Conservation (phyloP, 1,140 invertebrate genomes). For the Pachypsylla venusta region DNA sequence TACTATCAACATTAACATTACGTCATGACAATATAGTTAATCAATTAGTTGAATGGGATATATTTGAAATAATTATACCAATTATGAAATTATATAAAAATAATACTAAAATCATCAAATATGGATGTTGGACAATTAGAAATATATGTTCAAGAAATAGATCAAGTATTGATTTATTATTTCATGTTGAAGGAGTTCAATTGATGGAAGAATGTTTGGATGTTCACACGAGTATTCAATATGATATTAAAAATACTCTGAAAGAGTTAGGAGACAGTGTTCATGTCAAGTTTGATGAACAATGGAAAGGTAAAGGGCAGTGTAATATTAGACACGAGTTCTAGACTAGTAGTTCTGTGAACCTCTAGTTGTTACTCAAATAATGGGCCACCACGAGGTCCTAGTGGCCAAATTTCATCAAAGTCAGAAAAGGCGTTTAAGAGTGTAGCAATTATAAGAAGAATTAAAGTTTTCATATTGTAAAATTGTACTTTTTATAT, state of each 20-base stretch:
- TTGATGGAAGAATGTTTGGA: not conserved
- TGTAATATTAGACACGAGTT: not conserved
- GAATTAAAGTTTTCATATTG: too few relatives aligned
- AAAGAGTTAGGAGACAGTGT: not conserved
- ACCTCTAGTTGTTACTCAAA: too few relatives aligned
- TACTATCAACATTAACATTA: not conserved
- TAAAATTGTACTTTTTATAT: too few relatives aligned
- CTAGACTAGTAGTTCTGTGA: not conserved
- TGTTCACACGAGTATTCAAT: not conserved
- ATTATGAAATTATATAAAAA: not conserved
- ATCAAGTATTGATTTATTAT: not conserved
- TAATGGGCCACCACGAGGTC: too few relatives aligned
- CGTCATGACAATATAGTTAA: not conserved
- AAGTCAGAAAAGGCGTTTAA: too few relatives aligned
- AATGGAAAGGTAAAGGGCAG: slow-evolving; percentile 4
- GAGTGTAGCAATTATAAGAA: too few relatives aligned
- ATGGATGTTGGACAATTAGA: not conserved
- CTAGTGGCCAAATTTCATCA: too few relatives aligned
- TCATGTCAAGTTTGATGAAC: not conserved
- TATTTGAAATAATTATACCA: not conserved
- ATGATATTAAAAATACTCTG: not conserved
- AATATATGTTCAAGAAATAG: not conserved
- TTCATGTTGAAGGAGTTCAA: not conserved
- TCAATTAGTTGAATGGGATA: not conserved
- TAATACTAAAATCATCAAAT: not conserved